Percentiles rank a stretch among this genome's conserved stretches.
These are phyloP conservation scores for Acipenser oxyrinchus DNA, from an alignment of 2,797 vertebrate species.

Conservation along the genomic window DNA sequence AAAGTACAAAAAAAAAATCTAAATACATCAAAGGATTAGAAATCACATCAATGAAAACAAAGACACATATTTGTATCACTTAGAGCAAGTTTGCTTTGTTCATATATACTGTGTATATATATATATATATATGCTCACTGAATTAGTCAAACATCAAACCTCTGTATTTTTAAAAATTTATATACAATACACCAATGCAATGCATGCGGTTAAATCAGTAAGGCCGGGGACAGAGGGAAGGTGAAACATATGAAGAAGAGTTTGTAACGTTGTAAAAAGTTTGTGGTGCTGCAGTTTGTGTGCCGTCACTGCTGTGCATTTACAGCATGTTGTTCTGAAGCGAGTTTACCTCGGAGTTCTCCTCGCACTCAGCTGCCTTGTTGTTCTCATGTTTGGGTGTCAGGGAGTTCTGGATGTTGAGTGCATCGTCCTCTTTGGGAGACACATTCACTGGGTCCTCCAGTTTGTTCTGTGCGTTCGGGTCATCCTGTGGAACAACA, in stretches of 20 bases:
- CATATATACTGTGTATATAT: constrained; percentile 52
- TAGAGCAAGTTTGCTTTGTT: constrained; percentile 45
- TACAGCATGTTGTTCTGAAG: constrained; percentile 96
- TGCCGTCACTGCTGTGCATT: constrained; percentile 18
- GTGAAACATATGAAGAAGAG: constrained; percentile 24
- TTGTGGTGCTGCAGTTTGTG: constrained; percentile 30
- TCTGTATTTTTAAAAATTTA: constrained; percentile 17
- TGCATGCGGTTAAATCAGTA: constrained; percentile 75
- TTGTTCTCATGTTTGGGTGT: constrained; percentile 85
- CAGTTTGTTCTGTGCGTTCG: constrained; percentile 84
- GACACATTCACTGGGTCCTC: constrained; percentile 90
- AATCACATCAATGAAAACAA: constrained; percentile 81
- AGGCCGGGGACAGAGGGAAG: constrained; percentile 37
- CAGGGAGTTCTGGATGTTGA: constrained; percentile 90
- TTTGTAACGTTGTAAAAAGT: constrained; percentile 43
- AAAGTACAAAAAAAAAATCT: constrained; percentile 85
- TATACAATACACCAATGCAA: constrained; percentile 81
- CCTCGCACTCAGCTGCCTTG: constrained; percentile 73
- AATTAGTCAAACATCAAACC: constrained; percentile 72
- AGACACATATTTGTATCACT: constrained; percentile 65
- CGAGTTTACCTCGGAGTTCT: constrained; percentile 80
- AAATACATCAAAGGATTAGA: constrained; percentile 84
- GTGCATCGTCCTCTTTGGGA: constrained; percentile 79
- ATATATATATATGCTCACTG: constrained; percentile 59
- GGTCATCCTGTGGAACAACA: constrained; percentile 63